Evolutionary conservation across 23 tunicate genomes (phyloP).

Genomic region (Aplidium turbinatum): DNA sequence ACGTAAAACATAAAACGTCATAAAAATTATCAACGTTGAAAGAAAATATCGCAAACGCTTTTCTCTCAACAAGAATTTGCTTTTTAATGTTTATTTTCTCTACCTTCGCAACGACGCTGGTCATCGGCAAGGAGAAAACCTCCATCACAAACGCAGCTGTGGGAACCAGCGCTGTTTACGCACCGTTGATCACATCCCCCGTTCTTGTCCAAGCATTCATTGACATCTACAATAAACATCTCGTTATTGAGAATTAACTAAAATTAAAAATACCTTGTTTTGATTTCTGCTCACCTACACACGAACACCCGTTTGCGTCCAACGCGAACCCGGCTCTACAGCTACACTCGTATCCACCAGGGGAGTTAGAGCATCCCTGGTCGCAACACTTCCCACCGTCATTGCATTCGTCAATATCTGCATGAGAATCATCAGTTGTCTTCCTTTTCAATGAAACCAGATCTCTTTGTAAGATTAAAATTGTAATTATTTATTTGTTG

Average conservation of each 20-base stretch:
- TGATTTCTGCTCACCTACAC: constrained; percentile 53
- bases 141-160: constrained; percentile 85
- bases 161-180: constrained; percentile 82
- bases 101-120: constrained; percentile 51
- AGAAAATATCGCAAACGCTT: no score
- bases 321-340: constrained; percentile 76
- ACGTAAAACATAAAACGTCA: no score
- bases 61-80: no score
- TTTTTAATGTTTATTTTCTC: no score
- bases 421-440: no score
- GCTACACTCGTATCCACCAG: constrained; percentile 91
- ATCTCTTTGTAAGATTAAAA: no score
- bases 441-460: no score
- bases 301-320: constrained; percentile 56
- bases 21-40: no score
- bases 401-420: constrained; percentile 91
- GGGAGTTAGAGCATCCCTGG: constrained; percentile 84
- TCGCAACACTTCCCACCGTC: constrained; percentile 82
- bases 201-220: constrained; percentile 83
- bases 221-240: constrained; percentile 65
- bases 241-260: no score
- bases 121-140: constrained; percentile 67
- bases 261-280: not conserved
- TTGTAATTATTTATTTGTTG: no score
- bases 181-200: constrained; percentile 95